Percentiles rank a stretch among this genome's conserved stretches.
Conservation (phyloP, 1,140 invertebrate genomes). For the Vollenhovia emeryi region DNA sequence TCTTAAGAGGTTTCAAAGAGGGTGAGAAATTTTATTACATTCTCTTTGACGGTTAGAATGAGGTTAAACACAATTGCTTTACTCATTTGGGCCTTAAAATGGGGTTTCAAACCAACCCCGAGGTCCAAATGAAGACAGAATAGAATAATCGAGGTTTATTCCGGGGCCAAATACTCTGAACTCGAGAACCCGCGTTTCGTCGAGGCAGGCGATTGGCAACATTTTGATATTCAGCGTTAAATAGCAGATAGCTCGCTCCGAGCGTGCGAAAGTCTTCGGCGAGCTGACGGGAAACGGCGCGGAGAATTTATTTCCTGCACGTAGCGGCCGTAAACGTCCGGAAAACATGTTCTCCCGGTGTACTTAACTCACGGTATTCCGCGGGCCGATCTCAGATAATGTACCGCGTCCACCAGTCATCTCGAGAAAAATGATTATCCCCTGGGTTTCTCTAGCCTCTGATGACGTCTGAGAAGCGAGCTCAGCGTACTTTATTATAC, state of each 20-base stretch:
- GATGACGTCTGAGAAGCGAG: slow-evolving; percentile 17
- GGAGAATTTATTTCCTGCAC: slow-evolving; percentile 48
- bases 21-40: too few species aligned
- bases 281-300: slow-evolving; percentile 23
- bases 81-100: too few species aligned
- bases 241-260: neutral
- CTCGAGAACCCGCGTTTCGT: neutral
- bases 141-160: too few species aligned
- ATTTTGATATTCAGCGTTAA: slow-evolving; percentile 7
- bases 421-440: slow-evolving; percentile 48
- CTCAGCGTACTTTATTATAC: neutral
- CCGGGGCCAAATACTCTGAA: too few species aligned
- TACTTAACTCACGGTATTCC: slow-evolving; percentile 46
- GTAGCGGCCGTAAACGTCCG: slow-evolving; percentile 34
- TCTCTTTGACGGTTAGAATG: too few species aligned
- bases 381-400: slow-evolving; percentile 51
- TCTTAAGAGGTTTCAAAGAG: too few species aligned
- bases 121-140: too few species aligned
- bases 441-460: slow-evolving; percentile 12
- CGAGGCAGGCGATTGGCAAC: neutral
- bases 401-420: slow-evolving; percentile 47
- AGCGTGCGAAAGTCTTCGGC: neutral
- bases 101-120: too few species aligned
- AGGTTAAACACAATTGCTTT: too few species aligned
- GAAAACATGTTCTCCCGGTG: slow-evolving; percentile 34